Evolutionary conservation across 2,888 invertebrate species (phyloP).

Genomic region (Tolmerus cingulatus): DNA sequence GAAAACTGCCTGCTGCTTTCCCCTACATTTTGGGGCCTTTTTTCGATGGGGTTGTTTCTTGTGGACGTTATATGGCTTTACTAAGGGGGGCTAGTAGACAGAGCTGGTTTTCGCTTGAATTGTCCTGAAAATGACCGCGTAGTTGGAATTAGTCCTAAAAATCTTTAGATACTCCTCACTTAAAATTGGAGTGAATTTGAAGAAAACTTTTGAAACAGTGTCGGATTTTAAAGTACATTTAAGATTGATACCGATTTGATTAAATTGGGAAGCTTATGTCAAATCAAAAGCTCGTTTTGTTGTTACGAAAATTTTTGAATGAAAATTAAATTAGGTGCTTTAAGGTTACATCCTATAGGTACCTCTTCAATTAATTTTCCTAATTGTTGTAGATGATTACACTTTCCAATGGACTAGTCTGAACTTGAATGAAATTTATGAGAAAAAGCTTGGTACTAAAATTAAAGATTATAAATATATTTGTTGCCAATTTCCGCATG

Average conservation of each 20-base stretch:
- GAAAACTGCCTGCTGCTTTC: constrained; percentile 27
- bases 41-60: background rate
- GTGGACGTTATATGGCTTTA: background rate
- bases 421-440: too few species aligned
- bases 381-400: too few species aligned
- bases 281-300: background rate
- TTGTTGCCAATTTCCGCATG: too few species aligned
- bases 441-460: too few species aligned
- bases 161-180: background rate
- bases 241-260: background rate
- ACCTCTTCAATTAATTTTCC: too few species aligned
- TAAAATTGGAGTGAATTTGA: background rate
- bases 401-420: too few species aligned
- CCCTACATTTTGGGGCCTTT: background rate
- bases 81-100: background rate
- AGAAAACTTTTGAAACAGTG: background rate
- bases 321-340: too few species aligned
- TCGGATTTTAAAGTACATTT: background rate
- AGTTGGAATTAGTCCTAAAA: background rate
- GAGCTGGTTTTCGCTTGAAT: constrained; percentile 21
- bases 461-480: too few species aligned
- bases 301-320: too few species aligned
- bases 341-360: too few species aligned
- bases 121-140: constrained; percentile 22
- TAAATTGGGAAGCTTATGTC: background rate